phyloP scores from a whole-genome alignment of 1,140 invertebrate species.

The Teleopsis dalmanni region DNA sequence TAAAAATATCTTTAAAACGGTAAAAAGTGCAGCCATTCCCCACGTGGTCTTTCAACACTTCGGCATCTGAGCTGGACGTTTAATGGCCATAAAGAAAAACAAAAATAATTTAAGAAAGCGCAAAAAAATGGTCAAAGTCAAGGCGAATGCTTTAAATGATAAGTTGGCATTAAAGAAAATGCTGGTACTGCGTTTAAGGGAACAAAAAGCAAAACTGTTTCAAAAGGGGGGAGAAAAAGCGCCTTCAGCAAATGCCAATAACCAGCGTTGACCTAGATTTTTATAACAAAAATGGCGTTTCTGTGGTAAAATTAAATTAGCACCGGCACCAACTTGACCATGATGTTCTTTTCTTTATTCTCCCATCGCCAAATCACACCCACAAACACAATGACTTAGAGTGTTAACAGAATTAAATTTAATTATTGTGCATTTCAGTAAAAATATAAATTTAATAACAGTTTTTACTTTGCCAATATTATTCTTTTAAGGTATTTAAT shows the following conservation, averaged over 20 bases:
- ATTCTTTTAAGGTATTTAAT: too few relatives aligned
- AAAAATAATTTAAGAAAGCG: too few relatives aligned
- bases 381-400: too few relatives aligned
- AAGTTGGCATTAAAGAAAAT: not conserved
- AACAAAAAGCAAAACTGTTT: slow-evolving; percentile 1
- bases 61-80: too few relatives aligned
- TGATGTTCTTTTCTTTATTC: too few relatives aligned
- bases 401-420: too few relatives aligned
- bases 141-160: slow-evolving; percentile 6
- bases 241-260: not conserved
- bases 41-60: too few relatives aligned
- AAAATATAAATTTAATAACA: not conserved
- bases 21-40: not conserved
- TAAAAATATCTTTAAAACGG: not conserved
- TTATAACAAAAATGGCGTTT: slow-evolving; percentile 1
- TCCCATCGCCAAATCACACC: too few relatives aligned
- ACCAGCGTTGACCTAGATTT: slow-evolving; percentile 2
- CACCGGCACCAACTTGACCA: slow-evolving; percentile 2
- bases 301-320: slow-evolving; percentile 6
- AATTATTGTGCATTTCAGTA: too few relatives aligned
- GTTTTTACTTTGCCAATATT: too few relatives aligned
- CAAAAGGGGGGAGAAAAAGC: not conserved
- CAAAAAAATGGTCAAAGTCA: slow-evolving; percentile 6
- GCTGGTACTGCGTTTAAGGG: not conserved
- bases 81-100: too few relatives aligned